These are phyloP conservation scores for Chondrosia reniformis DNA, from an alignment of 37 sponge, comb jelly and placozoan genomes.

Conservation along the genomic window DNA sequence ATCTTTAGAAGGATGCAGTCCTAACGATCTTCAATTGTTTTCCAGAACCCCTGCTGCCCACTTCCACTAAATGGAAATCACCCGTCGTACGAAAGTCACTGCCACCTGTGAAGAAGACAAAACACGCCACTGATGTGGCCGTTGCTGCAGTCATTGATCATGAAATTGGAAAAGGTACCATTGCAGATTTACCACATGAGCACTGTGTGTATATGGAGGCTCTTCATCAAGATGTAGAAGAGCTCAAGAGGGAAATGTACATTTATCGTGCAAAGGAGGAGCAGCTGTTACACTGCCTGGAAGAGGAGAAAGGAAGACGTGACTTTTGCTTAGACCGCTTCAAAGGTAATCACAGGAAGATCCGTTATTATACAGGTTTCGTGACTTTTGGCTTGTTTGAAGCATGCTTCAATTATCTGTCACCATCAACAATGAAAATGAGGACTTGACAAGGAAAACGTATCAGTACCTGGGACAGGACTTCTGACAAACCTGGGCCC, in stretches of 20 bases:
- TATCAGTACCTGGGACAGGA: not conserved
- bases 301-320: not conserved
- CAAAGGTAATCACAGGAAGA: not conserved
- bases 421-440: not conserved
- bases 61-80: not conserved
- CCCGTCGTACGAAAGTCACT: conserved; percentile 1
- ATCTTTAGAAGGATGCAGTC: not conserved
- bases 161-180: not conserved
- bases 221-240: not conserved
- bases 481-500: not conserved
- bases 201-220: conserved; percentile 11
- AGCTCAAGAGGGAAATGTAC: not conserved
- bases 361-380: not conserved
- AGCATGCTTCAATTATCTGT: conserved; percentile 10
- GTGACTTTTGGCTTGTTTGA: conserved; percentile 1
- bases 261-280: not conserved
- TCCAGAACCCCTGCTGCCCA: not conserved
- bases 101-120: not conserved
- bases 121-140: not conserved
- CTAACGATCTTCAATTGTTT: conserved; percentile 4
- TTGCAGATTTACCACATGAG: not conserved
- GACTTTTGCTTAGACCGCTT: conserved; percentile 3
- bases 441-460: conserved; percentile 19
- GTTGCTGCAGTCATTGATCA: not conserved
- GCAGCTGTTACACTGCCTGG: not conserved